Conservation (phyloP, 2,888 invertebrate genomes). For the Catocala sponsa region DNA sequence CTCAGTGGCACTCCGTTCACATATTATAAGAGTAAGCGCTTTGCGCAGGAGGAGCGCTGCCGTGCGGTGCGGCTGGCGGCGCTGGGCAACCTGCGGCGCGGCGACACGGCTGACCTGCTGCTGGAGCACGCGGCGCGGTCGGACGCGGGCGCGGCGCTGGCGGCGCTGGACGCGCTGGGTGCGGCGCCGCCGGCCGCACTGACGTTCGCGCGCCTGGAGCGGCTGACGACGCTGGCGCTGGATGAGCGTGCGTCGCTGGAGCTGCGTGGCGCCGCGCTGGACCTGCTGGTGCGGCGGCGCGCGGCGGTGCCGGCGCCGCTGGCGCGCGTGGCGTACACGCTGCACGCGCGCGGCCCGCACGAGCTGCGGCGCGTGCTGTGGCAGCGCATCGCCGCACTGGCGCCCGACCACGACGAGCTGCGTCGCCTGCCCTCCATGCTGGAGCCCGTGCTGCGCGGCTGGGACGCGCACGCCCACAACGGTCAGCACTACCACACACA, state of each 20-base stretch:
- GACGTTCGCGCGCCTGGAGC: slow-evolving; percentile 36
- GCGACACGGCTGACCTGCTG: slow-evolving; percentile 58
- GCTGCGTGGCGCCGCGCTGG: slow-evolving; percentile 67
- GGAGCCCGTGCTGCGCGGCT: slow-evolving; percentile 44
- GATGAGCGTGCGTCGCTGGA: slow-evolving; percentile 49
- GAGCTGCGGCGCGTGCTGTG: slow-evolving; percentile 73
- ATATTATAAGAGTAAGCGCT: neutral
- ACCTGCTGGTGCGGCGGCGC: slow-evolving; percentile 53
- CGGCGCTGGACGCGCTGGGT: slow-evolving; percentile 44
- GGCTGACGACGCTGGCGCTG: slow-evolving; percentile 45
- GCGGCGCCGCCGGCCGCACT: slow-evolving; percentile 34
- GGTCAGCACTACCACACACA: slow-evolving; percentile 30
- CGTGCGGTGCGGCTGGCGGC: slow-evolving; percentile 58
- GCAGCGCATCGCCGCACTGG: slow-evolving; percentile 61
- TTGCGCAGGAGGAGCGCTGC: slow-evolving; percentile 56
- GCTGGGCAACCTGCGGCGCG: slow-evolving; percentile 67
- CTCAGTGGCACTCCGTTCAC: no score
- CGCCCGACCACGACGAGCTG: slow-evolving; percentile 38
- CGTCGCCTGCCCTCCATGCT: slow-evolving; percentile 47
- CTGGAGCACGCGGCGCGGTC: slow-evolving; percentile 55
- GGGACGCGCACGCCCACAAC: slow-evolving; percentile 58
- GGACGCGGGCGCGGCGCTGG: slow-evolving; percentile 48
- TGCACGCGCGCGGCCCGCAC: slow-evolving; percentile 48
- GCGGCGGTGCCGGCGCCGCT: slow-evolving; percentile 48
- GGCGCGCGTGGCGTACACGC: slow-evolving; percentile 41